Evolutionary conservation across 2,888 invertebrate genomes (phyloP).

Genomic region (Heterodera filipjevi): DNA sequence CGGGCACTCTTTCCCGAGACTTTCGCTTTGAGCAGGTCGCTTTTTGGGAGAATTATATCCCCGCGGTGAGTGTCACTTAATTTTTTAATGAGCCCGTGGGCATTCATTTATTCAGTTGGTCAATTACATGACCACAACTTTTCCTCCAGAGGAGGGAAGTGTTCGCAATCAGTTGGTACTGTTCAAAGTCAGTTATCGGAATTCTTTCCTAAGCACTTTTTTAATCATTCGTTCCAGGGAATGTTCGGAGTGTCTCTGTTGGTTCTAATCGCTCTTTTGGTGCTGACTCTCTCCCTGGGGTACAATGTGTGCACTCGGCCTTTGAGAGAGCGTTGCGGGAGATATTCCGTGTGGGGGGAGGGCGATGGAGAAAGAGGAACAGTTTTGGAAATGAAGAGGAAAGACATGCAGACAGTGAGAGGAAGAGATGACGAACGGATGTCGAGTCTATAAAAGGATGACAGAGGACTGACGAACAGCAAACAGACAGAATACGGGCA

Average conservation of each 20-base stretch:
- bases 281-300: slow-evolving; percentile 30
- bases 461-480: not conserved
- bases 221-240: slow-evolving; percentile 33
- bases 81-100: not conserved
- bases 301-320: slow-evolving; percentile 33
- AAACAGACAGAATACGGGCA: not conserved
- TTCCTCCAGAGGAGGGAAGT: slow-evolving; percentile 59
- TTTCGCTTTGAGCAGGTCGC: slow-evolving; percentile 57
- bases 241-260: slow-evolving; percentile 50
- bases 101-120: slow-evolving; percentile 48
- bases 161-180: slow-evolving; percentile 50
- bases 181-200: slow-evolving; percentile 44
- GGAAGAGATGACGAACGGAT: not conserved
- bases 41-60: slow-evolving; percentile 65
- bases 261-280: slow-evolving; percentile 24
- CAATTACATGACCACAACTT: slow-evolving; percentile 65
- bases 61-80: slow-evolving; percentile 33
- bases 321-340: not conserved
- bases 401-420: not conserved
- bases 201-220: not conserved
- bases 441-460: not conserved
- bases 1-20: slow-evolving; percentile 52
- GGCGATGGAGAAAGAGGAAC: not conserved
- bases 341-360: not conserved
- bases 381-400: not conserved